A percentile compares a stretch with the other conserved stretches of the same genome.
Evolutionary conservation across 37 sponge, comb jelly and placozoan species (phyloP).

Genomic region (Mnemiopsis leidyi): DNA sequence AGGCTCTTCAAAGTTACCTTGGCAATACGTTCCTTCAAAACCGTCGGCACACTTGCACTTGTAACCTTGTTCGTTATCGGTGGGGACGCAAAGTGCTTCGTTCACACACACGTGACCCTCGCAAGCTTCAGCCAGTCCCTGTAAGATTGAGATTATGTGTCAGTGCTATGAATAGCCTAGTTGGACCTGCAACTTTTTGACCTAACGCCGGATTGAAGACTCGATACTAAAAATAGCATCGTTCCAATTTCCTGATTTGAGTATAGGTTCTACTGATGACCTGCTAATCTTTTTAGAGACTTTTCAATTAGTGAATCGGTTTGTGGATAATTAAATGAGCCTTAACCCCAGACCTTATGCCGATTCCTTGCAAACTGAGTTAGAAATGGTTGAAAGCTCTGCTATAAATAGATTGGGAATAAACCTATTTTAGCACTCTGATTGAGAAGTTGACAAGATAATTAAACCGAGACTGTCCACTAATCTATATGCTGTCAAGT

Average conservation of each 20-base stretch:
- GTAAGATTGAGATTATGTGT: background rate
- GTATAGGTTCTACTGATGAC: background rate
- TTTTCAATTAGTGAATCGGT: background rate
- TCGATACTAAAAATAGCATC: background rate
- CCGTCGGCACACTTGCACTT: background rate
- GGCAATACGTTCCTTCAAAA: background rate
- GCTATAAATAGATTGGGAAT: background rate
- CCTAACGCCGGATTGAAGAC: no score
- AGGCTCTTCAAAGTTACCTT: no score
- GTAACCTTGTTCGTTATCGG: background rate
- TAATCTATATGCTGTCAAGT: slow-evolving; percentile 8
- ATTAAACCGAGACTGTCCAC: background rate
- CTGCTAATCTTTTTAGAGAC: background rate
- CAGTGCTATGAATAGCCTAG: no score
- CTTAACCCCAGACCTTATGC: background rate
- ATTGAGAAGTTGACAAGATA: background rate
- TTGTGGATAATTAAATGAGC: background rate
- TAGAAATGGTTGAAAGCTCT: background rate
- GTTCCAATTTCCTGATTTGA: background rate
- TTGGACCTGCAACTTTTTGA: background rate
- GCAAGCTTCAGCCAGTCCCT: background rate
- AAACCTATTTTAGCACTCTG: slow-evolving; percentile 1
- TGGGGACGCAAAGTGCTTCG: background rate
- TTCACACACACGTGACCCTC: slow-evolving; percentile 5
- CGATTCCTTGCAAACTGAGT: background rate